Evolutionary conservation across 2,888 invertebrate species (phyloP).

Genomic region (Tortricodes alternella): DNA sequence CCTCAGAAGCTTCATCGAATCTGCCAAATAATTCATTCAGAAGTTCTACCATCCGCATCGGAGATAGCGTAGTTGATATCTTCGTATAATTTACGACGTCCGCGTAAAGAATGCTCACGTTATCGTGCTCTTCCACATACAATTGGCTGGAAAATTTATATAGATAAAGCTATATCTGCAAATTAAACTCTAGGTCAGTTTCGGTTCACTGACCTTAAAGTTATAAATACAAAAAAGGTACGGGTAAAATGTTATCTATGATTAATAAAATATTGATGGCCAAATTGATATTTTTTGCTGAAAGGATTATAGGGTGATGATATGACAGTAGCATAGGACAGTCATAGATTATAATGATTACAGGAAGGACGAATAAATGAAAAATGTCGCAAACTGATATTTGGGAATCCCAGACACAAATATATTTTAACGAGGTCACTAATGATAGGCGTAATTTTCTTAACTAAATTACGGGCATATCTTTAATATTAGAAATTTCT

Average conservation of each 20-base stretch:
- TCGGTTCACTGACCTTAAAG: background rate
- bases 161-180: background rate
- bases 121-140: constrained; percentile 93
- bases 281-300: background rate
- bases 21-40: constrained; percentile 95
- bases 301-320: background rate
- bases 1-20: constrained; percentile 95
- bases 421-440: background rate
- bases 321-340: background rate
- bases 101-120: constrained; percentile 95
- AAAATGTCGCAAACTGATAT: background rate
- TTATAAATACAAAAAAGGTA: background rate
- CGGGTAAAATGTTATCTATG: background rate
- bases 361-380: background rate
- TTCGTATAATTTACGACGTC: constrained; percentile 97
- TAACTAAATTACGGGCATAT: too few relatives aligned
- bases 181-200: background rate
- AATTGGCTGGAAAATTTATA: constrained; percentile 85
- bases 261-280: background rate
- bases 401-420: background rate
- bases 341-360: background rate
- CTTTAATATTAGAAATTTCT: too few relatives aligned
- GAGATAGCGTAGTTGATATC: constrained; percentile 91
- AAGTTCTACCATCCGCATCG: constrained; percentile 92
- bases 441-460: too few relatives aligned